Evolutionary conservation across 2,888 invertebrate species (phyloP).

Genomic region (Nudaria mundana): DNA sequence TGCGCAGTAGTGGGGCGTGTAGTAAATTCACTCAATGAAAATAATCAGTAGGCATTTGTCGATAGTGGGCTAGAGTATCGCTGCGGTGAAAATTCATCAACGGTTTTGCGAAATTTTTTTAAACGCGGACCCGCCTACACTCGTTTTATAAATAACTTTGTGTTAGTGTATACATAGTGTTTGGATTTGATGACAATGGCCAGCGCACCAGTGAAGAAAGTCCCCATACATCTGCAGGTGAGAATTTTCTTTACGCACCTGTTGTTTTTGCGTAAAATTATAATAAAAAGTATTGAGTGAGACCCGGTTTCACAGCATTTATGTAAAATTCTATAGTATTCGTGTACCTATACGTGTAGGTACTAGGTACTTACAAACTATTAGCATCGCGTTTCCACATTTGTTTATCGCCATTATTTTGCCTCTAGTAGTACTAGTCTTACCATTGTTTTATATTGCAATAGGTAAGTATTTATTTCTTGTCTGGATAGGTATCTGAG

Average conservation of each 20-base stretch:
- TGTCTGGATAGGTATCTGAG: too few relatives aligned
- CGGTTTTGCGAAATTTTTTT: slow-evolving; percentile 44
- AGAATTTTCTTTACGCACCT: slow-evolving; percentile 54
- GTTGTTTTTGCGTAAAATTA: slow-evolving; percentile 49
- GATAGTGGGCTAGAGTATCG: slow-evolving; percentile 27
- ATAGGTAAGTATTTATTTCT: too few relatives aligned
- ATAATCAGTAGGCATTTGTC: slow-evolving; percentile 58
- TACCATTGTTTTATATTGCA: too few relatives aligned
- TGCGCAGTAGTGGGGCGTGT: slow-evolving; percentile 64
- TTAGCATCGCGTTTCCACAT: slow-evolving; percentile 1
- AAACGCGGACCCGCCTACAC: slow-evolving; percentile 58
- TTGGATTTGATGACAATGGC: slow-evolving; percentile 76
- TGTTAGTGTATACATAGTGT: slow-evolving; percentile 65
- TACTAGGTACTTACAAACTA: too few relatives aligned
- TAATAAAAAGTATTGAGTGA: slow-evolving; percentile 6
- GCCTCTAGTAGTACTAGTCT: slow-evolving; percentile 29
- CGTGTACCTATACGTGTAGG: too few relatives aligned
- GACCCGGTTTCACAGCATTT: slow-evolving; percentile 2
- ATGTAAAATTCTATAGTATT: not conserved
- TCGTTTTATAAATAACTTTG: slow-evolving; percentile 61
- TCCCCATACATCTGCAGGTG: slow-evolving; percentile 96
- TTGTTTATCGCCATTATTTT: slow-evolving; percentile 6
- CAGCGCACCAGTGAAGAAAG: slow-evolving; percentile 94
- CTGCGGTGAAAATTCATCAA: slow-evolving; percentile 18
- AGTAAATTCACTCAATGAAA: slow-evolving; percentile 61